Percentiles rank a stretch among this genome's conserved stretches.
phyloP scores from a whole-genome alignment of 2,888 invertebrate genomes.

The Chymomyza caudatula region DNA sequence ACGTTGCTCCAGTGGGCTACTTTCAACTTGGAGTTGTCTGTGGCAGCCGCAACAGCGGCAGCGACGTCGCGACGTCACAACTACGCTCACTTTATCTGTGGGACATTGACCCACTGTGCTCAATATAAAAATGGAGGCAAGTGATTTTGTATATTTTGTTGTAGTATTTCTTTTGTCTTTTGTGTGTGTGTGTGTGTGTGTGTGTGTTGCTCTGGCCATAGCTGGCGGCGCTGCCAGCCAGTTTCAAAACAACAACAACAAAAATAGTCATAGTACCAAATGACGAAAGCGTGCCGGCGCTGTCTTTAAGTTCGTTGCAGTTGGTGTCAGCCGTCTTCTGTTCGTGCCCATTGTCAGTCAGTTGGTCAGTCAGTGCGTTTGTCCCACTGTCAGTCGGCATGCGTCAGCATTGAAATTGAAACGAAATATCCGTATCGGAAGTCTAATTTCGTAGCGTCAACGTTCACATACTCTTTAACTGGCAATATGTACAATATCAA shows the following conservation, averaged over 20 bases:
- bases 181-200: constrained; percentile 20
- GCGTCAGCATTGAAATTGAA: constrained; percentile 21
- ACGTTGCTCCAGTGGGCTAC: constrained; percentile 10
- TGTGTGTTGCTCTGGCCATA: constrained; percentile 23
- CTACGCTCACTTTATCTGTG: constrained; percentile 72
- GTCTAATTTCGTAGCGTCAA: background rate
- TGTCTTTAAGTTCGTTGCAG: background rate
- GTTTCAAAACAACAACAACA: constrained; percentile 31
- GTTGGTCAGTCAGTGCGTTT: background rate
- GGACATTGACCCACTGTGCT: constrained; percentile 77
- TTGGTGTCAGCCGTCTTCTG: background rate
- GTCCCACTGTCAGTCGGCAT: constrained; percentile 4
- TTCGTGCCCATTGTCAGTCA: background rate
- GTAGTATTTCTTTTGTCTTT: constrained; percentile 31
- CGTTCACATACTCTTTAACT: background rate
- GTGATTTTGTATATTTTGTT: constrained; percentile 56
- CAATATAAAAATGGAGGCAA: constrained; percentile 71
- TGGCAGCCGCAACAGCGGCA: background rate
- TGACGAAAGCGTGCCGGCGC: constrained; percentile 53
- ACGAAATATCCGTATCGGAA: background rate
- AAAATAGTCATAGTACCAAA: constrained; percentile 33
- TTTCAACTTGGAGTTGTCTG: background rate
- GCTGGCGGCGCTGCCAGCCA: constrained; percentile 35
- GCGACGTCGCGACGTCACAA: background rate
- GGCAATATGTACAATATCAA: no score